Percentiles rank a stretch among this genome's conserved stretches.
These are phyloP conservation scores for Tyrophagus putrescentiae DNA, from an alignment of 1,140 invertebrate genomes.

Conservation along the genomic window DNA sequence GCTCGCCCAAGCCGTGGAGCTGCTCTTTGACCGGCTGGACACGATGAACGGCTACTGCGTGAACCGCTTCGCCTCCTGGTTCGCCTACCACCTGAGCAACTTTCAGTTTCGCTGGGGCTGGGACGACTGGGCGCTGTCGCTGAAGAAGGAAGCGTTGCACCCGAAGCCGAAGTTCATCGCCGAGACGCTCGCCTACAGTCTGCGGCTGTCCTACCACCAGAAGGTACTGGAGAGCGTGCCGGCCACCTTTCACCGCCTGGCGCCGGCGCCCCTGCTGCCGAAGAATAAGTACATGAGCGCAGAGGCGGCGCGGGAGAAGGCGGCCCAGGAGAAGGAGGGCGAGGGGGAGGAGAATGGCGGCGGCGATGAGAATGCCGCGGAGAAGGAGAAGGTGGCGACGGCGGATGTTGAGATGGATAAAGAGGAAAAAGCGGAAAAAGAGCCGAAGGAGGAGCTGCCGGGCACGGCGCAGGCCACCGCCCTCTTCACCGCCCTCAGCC, in stretches of 20 bases:
- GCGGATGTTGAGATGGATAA: background rate
- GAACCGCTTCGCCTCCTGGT: slow-evolving; percentile 92
- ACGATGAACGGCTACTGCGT: slow-evolving; percentile 92
- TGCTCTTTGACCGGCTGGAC: slow-evolving; percentile 86
- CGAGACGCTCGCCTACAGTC: slow-evolving; percentile 75
- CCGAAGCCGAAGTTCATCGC: slow-evolving; percentile 89
- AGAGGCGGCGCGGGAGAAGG: background rate
- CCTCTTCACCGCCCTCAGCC: slow-evolving; percentile 64
- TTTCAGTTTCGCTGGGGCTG: slow-evolving; percentile 98
- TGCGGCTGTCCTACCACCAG: slow-evolving; percentile 87
- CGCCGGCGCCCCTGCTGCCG: slow-evolving; percentile 49
- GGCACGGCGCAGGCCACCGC: slow-evolving; percentile 68
- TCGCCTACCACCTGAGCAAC: slow-evolving; percentile 96
- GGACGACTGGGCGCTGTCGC: slow-evolving; percentile 79
- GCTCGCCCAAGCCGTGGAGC: slow-evolving; percentile 71
- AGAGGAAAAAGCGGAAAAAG: slow-evolving; percentile 36
- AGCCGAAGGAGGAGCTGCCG: slow-evolving; percentile 49
- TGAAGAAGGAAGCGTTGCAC: slow-evolving; percentile 69
- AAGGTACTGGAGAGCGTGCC: slow-evolving; percentile 82
- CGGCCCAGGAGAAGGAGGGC: background rate
- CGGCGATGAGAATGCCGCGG: background rate
- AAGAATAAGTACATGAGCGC: slow-evolving; percentile 38
- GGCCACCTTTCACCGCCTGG: slow-evolving; percentile 60
- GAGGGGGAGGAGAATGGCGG: background rate
- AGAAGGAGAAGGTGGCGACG: background rate